Conservation (phyloP, 2,797 vertebrate genomes). For the Eurystomus glaucurus region DNA sequence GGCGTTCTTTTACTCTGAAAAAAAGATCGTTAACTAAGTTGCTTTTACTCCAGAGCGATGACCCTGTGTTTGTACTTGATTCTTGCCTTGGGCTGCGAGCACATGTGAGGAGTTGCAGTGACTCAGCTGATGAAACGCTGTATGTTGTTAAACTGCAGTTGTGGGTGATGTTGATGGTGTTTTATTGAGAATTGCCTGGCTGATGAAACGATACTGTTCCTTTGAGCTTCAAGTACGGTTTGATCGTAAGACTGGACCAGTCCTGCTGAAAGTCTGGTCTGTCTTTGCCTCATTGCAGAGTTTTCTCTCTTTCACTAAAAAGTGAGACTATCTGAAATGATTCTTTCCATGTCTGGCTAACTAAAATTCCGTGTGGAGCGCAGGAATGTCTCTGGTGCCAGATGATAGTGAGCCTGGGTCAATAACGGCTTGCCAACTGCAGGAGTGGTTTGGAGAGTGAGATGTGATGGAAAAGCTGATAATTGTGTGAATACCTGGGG, state of each 20-base stretch:
- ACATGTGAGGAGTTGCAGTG: not conserved
- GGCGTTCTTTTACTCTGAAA: not conserved
- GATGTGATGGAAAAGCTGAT: not conserved
- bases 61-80: not conserved
- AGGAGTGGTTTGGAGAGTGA: not conserved
- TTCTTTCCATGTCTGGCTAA: not conserved
- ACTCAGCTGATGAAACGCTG: not conserved
- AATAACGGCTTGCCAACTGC: not conserved
- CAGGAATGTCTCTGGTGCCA: accelerated
- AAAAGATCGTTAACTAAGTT: not conserved
- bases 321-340: not conserved
- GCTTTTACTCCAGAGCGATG: not conserved
- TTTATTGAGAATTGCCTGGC: not conserved
- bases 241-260: not conserved
- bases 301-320: not conserved
- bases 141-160: not conserved
- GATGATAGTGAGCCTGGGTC: not conserved
- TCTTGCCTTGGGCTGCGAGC: not conserved
- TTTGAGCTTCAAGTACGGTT: not conserved
- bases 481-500: not conserved
- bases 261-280: not conserved
- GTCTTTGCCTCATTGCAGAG: not conserved
- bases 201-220: accelerated
- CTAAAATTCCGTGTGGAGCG: not conserved
- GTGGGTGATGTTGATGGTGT: not conserved